Evolutionary conservation across 2,888 invertebrate genomes (phyloP), one percentile per base, ranked within the genome.

Genomic region (Andrena praecox): DNA sequence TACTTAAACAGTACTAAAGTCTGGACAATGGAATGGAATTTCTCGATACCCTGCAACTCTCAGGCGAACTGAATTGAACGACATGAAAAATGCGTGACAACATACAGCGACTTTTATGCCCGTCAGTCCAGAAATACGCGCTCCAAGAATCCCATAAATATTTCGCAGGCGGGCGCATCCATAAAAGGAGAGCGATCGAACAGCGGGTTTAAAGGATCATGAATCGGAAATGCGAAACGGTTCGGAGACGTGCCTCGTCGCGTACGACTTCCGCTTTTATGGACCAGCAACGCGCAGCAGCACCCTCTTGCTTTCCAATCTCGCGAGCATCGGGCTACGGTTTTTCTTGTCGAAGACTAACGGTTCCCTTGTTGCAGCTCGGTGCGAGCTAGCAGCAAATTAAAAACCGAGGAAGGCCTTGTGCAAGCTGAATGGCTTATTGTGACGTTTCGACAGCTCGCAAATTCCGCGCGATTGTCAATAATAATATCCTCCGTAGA

Each of bases 181-280:
- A 16, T 20, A 33, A 56, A n/a, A 27, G 42, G 27, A 54, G 50
- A 48, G 20, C 31, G 33, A 75, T 56, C 31, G 42, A 79, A 48
- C 16, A 16, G n/a, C 31, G 10, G 64, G 7, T 59, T 60, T 6
- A 42, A 20, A 59, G 29, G 52, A 42, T 42, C 27, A n/a, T 2
- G 52, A 66, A 77, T 66, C 64, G 42, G 33, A 42, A 62, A 56
- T 35, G 6, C 10, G 48, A 60, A 27, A 27, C 16, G 27, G n/a
- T 56, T 56, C 56, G 24, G 4, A 20, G 24, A 56, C 56, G 56
- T 56, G 56, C 8, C 6, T 31, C 56, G n/a, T 29, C 42, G n/a
- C 29, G 48, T 33, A 31, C 76, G 27, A 31, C 31, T 52, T 33
- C 64, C 35, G 52, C 24, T 31, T 77, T 60, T 70, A 64, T 31